These are phyloP conservation scores for Electrona antarctica DNA, from an alignment of 2,113 vertebrate genomes.

Conservation along the genomic window DNA sequence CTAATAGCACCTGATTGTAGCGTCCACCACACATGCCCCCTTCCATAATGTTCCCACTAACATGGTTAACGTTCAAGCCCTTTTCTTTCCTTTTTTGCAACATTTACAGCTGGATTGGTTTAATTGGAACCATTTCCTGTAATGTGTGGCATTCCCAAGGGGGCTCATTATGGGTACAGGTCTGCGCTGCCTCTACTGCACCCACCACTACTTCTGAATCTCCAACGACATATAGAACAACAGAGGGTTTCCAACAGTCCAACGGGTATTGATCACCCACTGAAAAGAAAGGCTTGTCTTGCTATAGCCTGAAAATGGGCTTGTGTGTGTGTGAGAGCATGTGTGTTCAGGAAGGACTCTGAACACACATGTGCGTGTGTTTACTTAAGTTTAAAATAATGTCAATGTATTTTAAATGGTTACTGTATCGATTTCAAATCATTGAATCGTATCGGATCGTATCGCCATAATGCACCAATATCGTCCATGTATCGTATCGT, in stretches of 20 bases:
- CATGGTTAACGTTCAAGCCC: conserved; percentile 48
- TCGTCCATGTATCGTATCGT: too few relatives aligned
- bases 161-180: conserved; percentile 67
- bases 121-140: conserved; percentile 78
- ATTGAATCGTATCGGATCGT: too few relatives aligned
- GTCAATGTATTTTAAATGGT: too few relatives aligned
- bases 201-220: conserved; percentile 17
- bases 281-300: conserved; percentile 26
- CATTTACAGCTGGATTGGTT: conserved; percentile 58
- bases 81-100: conserved; percentile 14
- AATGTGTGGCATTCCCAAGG: conserved; percentile 58
- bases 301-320: conserved; percentile 1
- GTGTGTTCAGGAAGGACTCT: conserved; percentile 1
- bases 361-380: too few relatives aligned
- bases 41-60: conserved; percentile 46
- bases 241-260: conserved; percentile 42
- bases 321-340: conserved; percentile 17
- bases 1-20: conserved; percentile 50
- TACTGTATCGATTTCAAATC: too few relatives aligned
- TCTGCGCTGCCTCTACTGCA: conserved; percentile 26
- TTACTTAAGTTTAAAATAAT: too few relatives aligned
- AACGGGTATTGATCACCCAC: conserved; percentile 54
- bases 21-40: conserved; percentile 5
- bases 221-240: conserved; percentile 16
- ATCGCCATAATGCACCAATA: too few relatives aligned